Evolutionary conservation across 2,888 invertebrate species (phyloP).

Genomic region (Phortica okadai): DNA sequence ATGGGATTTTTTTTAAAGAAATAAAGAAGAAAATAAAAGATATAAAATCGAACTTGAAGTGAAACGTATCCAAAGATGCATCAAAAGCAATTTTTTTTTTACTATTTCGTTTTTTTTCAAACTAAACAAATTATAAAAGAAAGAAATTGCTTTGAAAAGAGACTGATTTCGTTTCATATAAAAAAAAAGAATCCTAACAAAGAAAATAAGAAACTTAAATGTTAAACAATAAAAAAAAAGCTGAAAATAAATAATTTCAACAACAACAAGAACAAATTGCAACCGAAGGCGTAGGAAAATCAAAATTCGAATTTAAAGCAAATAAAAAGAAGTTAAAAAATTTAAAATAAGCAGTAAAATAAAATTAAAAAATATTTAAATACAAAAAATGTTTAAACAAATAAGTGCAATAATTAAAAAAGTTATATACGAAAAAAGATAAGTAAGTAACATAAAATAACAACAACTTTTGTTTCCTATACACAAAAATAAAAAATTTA

Average conservation of each 20-base stretch:
- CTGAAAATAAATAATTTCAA: constrained; percentile 43
- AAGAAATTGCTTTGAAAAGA: constrained; percentile 67
- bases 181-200: constrained; percentile 41
- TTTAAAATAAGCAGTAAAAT: background rate
- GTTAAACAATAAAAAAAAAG: constrained; percentile 33
- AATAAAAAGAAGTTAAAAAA: constrained; percentile 40
- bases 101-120: constrained; percentile 7
- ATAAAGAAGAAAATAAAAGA: constrained; percentile 34
- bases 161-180: constrained; percentile 76
- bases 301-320: constrained; percentile 73
- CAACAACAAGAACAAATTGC: constrained; percentile 33
- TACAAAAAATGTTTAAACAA: constrained; percentile 34
- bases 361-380: constrained; percentile 41
- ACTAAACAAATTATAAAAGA: constrained; percentile 44
- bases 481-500: constrained; percentile 19
- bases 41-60: constrained; percentile 47
- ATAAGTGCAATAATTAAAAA: constrained; percentile 45
- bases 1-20: constrained; percentile 32
- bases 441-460: constrained; percentile 39
- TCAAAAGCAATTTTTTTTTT: constrained; percentile 61
- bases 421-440: constrained; percentile 39
- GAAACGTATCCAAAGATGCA: constrained; percentile 76
- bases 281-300: constrained; percentile 66
- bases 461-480: constrained; percentile 28
- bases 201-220: constrained; percentile 42